Conservation (phyloP, 2,888 invertebrate genomes). For the Zaprionus lineosus region DNA sequence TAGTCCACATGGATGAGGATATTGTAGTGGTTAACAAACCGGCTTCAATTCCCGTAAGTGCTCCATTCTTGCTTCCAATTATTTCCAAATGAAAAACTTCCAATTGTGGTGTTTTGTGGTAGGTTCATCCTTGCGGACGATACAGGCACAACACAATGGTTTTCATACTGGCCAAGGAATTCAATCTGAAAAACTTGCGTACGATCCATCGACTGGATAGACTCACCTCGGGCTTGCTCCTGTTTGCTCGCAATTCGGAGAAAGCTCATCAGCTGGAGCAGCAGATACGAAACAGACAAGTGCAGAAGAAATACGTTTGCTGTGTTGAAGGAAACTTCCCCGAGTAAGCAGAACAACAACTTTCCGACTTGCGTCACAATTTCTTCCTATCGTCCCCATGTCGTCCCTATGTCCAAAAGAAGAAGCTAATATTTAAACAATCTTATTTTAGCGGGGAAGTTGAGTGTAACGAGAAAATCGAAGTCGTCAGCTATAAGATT, state of each 20-base stretch:
- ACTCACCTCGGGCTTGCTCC: slow-evolving; percentile 93
- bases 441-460: slow-evolving; percentile 86
- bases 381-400: too few species aligned
- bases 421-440: neutral
- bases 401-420: too few species aligned
- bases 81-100: neutral
- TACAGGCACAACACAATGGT: slow-evolving; percentile 98
- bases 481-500: slow-evolving; percentile 95
- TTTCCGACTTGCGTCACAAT: too few species aligned
- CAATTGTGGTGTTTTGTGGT: neutral
- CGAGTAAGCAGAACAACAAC: slow-evolving; percentile 88
- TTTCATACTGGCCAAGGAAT: slow-evolving; percentile 97
- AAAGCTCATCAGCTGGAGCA: slow-evolving; percentile 97
- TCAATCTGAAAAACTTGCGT: slow-evolving; percentile 94
- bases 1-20: slow-evolving; percentile 98
- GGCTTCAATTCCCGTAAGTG: slow-evolving; percentile 98
- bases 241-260: slow-evolving; percentile 95
- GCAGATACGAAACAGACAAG: slow-evolving; percentile 94
- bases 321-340: slow-evolving; percentile 96
- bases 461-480: slow-evolving; percentile 94
- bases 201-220: slow-evolving; percentile 97
- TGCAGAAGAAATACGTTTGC: slow-evolving; percentile 97
- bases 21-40: slow-evolving; percentile 99
- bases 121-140: slow-evolving; percentile 98
- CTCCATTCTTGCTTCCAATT: too few species aligned